A percentile compares a stretch with the other conserved stretches of the same genome.
Conservation (phyloP, 2,797 vertebrate genomes). For the Acropternis orthonyx region DNA sequence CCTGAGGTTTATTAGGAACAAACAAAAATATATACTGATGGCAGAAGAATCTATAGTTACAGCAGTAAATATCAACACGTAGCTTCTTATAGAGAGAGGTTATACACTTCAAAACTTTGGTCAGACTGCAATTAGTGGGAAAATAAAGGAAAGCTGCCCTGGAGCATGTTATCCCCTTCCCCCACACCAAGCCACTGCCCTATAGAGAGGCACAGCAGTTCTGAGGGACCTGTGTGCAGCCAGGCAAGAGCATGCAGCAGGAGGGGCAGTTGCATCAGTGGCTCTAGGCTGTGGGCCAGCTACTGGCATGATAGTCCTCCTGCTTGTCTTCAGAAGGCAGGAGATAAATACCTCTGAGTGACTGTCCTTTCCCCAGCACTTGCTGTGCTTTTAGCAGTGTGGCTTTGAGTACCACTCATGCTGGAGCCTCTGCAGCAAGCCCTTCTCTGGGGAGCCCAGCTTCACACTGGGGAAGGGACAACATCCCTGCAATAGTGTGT, state of each 20-base stretch:
- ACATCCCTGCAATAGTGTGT: fast-evolving
- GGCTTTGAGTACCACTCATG: fast-evolving
- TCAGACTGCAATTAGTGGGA: not conserved
- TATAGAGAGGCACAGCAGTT: not conserved
- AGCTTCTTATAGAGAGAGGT: not conserved
- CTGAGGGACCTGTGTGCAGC: not conserved
- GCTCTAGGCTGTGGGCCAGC: not conserved
- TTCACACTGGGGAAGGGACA: not conserved
- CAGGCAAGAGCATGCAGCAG: not conserved
- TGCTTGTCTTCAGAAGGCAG: not conserved
- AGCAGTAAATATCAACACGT: not conserved
- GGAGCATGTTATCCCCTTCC: not conserved
- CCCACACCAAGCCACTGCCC: fast-evolving
- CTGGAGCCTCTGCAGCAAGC: not conserved
- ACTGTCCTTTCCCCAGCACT: not conserved
- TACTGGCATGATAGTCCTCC: not conserved
- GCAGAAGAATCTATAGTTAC: not conserved
- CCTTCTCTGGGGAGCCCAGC: not conserved
- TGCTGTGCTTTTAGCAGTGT: not conserved
- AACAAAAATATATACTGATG: not conserved
- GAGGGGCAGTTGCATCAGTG: fast-evolving
- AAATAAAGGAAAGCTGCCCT: not conserved
- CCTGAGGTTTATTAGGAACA: not conserved
- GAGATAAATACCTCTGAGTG: not conserved
- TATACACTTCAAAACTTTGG: not conserved